A percentile compares a stretch with the other conserved stretches of the same genome.
These are phyloP conservation scores for Euclidia mi DNA, from an alignment of 2,888 invertebrate species.

Conservation along the genomic window DNA sequence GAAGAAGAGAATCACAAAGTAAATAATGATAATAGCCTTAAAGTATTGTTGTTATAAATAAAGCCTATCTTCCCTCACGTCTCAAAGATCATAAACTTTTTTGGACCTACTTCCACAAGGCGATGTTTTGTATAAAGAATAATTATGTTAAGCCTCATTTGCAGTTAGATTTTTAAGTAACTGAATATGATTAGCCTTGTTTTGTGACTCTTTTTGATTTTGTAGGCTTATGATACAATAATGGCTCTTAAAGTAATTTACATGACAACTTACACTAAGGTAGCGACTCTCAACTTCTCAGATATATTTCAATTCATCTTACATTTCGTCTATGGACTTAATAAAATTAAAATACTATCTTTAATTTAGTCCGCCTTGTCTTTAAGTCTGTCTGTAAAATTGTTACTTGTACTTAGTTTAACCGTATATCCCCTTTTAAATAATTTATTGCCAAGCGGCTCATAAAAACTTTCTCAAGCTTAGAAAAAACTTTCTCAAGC, in stretches of 20 bases:
- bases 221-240: too few relatives aligned
- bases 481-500: conserved; percentile 25
- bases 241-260: too few relatives aligned
- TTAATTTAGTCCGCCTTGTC: too few relatives aligned
- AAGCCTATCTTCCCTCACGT: neutral
- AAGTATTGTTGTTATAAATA: conserved; percentile 12
- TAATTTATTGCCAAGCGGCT: conserved; percentile 16
- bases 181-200: too few relatives aligned
- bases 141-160: neutral
- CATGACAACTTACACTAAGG: too few relatives aligned
- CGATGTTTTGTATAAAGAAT: neutral
- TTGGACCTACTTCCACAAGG: neutral
- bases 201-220: too few relatives aligned
- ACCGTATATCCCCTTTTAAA: conserved; percentile 7
- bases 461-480: conserved; percentile 29
- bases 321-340: too few relatives aligned
- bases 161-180: conserved; percentile 1
- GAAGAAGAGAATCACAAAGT: conserved; percentile 13
- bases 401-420: too few relatives aligned
- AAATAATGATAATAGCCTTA: conserved; percentile 15
- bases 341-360: too few relatives aligned
- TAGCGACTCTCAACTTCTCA: too few relatives aligned
- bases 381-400: too few relatives aligned
- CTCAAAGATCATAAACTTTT: conserved; percentile 3
- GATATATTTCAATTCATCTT: too few relatives aligned